Base-by-base conservation (phyloP, 2,888 invertebrate genomes). In the Meteorus cinctellus region DNA sequence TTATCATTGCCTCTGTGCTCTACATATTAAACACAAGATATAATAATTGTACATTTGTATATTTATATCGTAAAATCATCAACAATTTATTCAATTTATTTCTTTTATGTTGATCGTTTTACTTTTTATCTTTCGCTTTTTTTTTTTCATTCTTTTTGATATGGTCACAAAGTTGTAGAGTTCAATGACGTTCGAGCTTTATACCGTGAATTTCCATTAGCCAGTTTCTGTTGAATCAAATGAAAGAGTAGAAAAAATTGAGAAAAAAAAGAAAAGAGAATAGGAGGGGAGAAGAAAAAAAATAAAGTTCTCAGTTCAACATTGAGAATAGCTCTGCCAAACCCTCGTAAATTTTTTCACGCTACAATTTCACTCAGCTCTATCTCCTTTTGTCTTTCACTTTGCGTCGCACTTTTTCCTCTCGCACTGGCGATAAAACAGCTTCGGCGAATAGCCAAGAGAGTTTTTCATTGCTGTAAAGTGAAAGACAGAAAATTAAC, bases 1-100 rank as follows among this genome's bases (percentile, higher is more conserved):
- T 88, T 87, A 88, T 87, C 86, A 83, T 85, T 83, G 81, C 83
- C 84, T 83, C 82, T 81, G 82, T 83, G 81, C 81, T 80, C 80
- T 74, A 79, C 77, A 77, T 80, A 78, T 81, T 78, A 78, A 81
- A 79, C 78, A 78, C 79, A 55, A 79, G 79, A 81, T 81, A 82
- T 83, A 82, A 81, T 82, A 80, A 77, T 81, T n/a, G 3, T 60
- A 24, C 79, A 81, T 80, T 76, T 76, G 55, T 65, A 72, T 78
- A 55, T 19, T 55, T 8, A 24, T 55, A 55, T 55, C 3, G 8
- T 3, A 55, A 8, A 19, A 55, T 55, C n/a, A 55, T 24, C 19
- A 55, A 55, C 10, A 55, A 19, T 62, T 31, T 14, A 34, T 31
- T 62, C 29, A 2, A 62, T 14, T 62, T 31, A 14, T 16, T 51